Base-by-base conservation (phyloP, 2,113 vertebrate genomes). In the Paramisgurnus dabryanus region DNA sequence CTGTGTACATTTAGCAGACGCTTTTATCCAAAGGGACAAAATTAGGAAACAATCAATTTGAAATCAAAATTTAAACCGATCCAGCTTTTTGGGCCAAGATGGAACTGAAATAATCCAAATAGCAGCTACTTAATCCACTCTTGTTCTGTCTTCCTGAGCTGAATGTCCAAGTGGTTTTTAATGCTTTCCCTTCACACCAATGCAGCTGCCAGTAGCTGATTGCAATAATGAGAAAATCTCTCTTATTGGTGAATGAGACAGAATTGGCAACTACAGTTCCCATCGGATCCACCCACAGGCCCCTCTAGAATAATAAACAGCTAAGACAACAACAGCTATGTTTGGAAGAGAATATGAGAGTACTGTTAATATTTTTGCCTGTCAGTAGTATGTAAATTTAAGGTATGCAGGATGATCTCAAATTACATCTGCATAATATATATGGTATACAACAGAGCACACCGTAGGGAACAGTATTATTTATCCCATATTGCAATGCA, bases 161-260 rank as follows among this genome's bases (percentile, higher is more conserved):
- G 43, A 76, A 64, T 63, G 41, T n/a, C 60, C 22, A 50, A 64
- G 60, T 76, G 60, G 60, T 22, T 64, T 76, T 49, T 64, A 64
- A 64, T 47, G 12, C 40, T 11, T 73, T 45, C 17, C n/a, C 73
- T 76, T 3, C 73, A 76, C 60, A 76, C 73, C 60, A 64, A 17
- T 49, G 60, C 60, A 63, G 60, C 60, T 76, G 73, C 60, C 73
- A 64, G 43, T 63, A 12, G 3, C 73, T 64, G 73, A 76, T 64
- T 76, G 73, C 43, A 76, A 76, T 61, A 76, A 76, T 64, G 49
- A 64, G 73, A 76, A 64, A 76, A 76, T 76, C 43, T 49, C 58
- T 64, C 60, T 76, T 34, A 64, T 50, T 50, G 55, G 41, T 50
- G 43, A 11, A 27, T 63, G 41, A 61, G 40, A 75, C 12, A 17